Conservation (phyloP, 2,797 vertebrate species). For the Takifugu ocellatus region DNA sequence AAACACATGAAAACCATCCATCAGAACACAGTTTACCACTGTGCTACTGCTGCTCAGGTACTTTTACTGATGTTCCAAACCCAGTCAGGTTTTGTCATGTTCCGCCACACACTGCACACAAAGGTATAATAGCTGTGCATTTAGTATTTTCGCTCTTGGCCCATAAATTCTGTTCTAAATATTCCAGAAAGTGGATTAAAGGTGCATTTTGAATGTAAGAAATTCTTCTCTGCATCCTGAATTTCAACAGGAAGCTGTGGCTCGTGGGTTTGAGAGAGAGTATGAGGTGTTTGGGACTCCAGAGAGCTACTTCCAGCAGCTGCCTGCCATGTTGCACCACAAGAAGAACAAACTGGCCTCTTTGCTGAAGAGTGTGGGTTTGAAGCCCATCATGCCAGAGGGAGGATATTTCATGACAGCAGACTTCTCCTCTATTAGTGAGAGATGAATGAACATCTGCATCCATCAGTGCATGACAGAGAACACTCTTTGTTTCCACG, state of each 20-base stretch:
- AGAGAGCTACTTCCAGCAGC: slow-evolving; percentile 87
- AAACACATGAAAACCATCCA: slow-evolving; percentile 87
- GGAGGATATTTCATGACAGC: slow-evolving; percentile 90
- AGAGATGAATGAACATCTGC: slow-evolving; percentile 49
- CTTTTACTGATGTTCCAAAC: no score
- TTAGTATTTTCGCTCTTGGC: not conserved
- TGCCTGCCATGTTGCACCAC: slow-evolving; percentile 73
- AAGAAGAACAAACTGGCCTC: slow-evolving; percentile 79
- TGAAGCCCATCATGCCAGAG: slow-evolving; percentile 84
- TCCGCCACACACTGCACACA: no score
- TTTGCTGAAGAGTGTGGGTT: slow-evolving; percentile 78
- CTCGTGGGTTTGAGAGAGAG: slow-evolving; percentile 83
- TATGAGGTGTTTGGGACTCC: slow-evolving; percentile 74
- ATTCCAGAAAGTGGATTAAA: no score
- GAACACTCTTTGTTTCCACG: no score
- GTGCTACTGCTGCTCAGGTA: slow-evolving; percentile 89
- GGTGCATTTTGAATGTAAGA: not conserved
- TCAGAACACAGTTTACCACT: slow-evolving; percentile 88
- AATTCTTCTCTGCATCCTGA: not conserved
- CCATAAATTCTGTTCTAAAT: no score
- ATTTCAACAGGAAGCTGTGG: slow-evolving; percentile 82
- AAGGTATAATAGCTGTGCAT: not conserved
- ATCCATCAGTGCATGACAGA: not conserved
- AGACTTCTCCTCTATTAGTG: slow-evolving; percentile 88
- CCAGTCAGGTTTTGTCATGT: no score